phyloP scores from a whole-genome alignment of 2,113 vertebrate species.

The Pterophyllum scalare region DNA sequence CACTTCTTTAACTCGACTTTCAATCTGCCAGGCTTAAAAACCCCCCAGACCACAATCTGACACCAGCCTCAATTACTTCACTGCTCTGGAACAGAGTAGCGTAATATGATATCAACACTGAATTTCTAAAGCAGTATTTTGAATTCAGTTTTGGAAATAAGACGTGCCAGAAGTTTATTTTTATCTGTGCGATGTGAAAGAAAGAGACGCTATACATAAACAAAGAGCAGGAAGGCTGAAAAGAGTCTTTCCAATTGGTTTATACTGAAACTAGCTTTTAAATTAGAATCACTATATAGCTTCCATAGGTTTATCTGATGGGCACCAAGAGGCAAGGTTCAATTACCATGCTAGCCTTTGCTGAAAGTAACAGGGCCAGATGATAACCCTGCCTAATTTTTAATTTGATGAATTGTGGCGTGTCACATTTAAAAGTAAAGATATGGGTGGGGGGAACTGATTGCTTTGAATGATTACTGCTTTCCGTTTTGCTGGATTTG shows the following conservation, averaged over 20 bases:
- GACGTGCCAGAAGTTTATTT: conserved; percentile 77
- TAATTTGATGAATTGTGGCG: conserved; percentile 53
- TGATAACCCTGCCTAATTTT: conserved; percentile 45
- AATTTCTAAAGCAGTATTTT: conserved; percentile 66
- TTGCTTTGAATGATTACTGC: conserved; percentile 34
- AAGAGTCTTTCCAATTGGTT: conserved; percentile 57
- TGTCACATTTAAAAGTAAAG: conserved; percentile 49
- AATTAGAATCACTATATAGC: conserved; percentile 52
- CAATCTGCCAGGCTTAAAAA: conserved; percentile 70
- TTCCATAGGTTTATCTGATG: conserved; percentile 68
- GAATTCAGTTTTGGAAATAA: conserved; percentile 70
- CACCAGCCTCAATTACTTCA: conserved; percentile 80
- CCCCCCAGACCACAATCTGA: conserved; percentile 77
- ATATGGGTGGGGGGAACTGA: conserved; percentile 35
- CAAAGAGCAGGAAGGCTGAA: conserved; percentile 57
- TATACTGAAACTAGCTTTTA: conserved; percentile 53
- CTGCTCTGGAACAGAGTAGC: conserved; percentile 61
- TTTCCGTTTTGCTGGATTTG: conserved; percentile 20
- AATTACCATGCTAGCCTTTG: conserved; percentile 22
- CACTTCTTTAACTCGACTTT: conserved; percentile 66
- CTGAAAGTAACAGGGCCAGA: conserved; percentile 29
- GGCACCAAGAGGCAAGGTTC: conserved; percentile 51
- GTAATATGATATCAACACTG: conserved; percentile 79
- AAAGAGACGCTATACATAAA: conserved; percentile 67
- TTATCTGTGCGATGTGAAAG: conserved; percentile 67